phyloP scores from a whole-genome alignment of 2,888 invertebrate genomes.

The Pharmacophagus antenor region DNA sequence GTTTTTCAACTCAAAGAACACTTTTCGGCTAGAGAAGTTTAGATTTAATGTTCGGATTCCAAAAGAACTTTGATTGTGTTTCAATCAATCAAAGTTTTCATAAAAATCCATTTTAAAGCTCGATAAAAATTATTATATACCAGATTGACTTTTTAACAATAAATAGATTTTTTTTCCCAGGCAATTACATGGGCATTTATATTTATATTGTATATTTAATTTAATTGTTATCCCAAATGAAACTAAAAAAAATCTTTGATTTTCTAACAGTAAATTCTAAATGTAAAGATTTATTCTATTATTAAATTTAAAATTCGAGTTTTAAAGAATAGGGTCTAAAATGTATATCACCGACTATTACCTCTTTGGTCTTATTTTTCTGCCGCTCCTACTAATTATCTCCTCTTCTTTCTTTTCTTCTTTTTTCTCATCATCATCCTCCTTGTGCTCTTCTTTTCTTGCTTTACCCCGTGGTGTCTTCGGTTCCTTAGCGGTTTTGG shows the following conservation, averaged over 20 bases:
- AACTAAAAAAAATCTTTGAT: too few species aligned
- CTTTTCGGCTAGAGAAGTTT: conserved; percentile 59
- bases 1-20: conserved; percentile 45
- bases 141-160: too few species aligned
- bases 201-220: too few species aligned
- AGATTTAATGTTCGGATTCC: conserved; percentile 51
- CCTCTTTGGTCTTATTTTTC: conserved; percentile 87
- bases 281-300: too few species aligned
- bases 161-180: too few species aligned
- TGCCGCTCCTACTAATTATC: conserved; percentile 85
- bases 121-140: too few species aligned
- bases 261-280: too few species aligned
- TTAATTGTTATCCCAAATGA: too few species aligned
- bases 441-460: conserved; percentile 58
- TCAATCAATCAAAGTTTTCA: conserved; percentile 24
- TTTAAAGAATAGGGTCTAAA: too few species aligned
- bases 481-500: conserved; percentile 48
- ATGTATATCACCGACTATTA: too few species aligned
- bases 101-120: conserved; percentile 2
- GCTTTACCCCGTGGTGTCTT: conserved; percentile 65
- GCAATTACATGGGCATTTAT: too few species aligned
- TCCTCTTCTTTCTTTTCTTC: conserved; percentile 72
- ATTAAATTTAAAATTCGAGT: too few species aligned
- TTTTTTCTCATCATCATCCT: conserved; percentile 50
- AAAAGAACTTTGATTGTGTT: conserved; percentile 25